Conservation (phyloP, 2,888 invertebrate species). For the Polyommatus iphigenia region DNA sequence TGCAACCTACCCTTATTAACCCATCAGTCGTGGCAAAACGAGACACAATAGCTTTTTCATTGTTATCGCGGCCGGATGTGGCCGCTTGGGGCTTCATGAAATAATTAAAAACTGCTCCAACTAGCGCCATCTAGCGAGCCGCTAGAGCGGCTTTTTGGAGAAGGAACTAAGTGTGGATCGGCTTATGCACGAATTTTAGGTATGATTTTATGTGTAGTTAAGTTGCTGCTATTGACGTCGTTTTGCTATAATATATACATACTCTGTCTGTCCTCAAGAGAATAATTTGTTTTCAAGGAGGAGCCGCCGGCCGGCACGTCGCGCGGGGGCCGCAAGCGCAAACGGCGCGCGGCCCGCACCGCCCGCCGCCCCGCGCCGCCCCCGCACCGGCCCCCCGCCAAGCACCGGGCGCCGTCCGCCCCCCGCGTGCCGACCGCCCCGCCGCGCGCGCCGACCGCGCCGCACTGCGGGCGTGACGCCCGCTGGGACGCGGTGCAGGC, state of each 20-base stretch:
- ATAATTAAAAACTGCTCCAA: not conserved
- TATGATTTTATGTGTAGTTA: too few relatives aligned
- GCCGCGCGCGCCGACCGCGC: constrained; percentile 31
- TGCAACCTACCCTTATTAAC: too few relatives aligned
- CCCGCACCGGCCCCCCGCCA: constrained; percentile 33
- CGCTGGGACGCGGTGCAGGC: constrained; percentile 69
- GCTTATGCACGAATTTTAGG: too few relatives aligned
- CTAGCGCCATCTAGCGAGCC: not conserved
- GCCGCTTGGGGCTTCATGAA: too few relatives aligned
- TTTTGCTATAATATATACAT: too few relatives aligned
- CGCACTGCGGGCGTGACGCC: constrained; percentile 47
- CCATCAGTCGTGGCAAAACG: too few relatives aligned
- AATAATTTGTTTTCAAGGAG: constrained; percentile 33
- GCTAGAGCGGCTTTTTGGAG: not conserved
- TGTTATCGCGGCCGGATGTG: too few relatives aligned
- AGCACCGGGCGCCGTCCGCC: constrained; percentile 34
- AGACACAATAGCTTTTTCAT: too few relatives aligned
- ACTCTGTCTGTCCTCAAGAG: not conserved
- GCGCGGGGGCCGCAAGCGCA: constrained; percentile 34
- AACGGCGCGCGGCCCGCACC: constrained; percentile 33
- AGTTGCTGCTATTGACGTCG: too few relatives aligned
- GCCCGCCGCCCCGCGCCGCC: constrained; percentile 36
- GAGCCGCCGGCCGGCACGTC: constrained; percentile 39
- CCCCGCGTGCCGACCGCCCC: constrained; percentile 34
- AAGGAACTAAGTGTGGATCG: not conserved